Evolutionary conservation across 2,113 vertebrate genomes (phyloP), one percentile per base, ranked within the genome.

Genomic region (Aldabrachelys gigantea): DNA sequence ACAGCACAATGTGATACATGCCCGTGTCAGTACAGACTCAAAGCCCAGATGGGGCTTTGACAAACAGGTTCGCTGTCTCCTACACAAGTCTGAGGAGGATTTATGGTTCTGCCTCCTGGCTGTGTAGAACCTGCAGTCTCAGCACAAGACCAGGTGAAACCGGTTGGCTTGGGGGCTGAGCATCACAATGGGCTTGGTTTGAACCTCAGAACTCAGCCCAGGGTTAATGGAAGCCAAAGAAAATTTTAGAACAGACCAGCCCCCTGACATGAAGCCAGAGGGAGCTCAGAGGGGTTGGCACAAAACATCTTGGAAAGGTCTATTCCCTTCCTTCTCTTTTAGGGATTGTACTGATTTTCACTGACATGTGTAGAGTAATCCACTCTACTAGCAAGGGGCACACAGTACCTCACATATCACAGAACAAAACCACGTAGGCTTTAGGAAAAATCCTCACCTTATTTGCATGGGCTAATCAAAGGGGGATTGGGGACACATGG

Each of bases 1-100:
- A 16, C 31, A 82, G 38, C 11, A 11, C 9, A 59, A 87, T 14
- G 2, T 0, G 78, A 62, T 0, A 4, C 0, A 38, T 25, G 31
- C 8, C 87, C 27, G 52, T 22, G 38, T 1, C n/a, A 75, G 0
- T 3, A 59, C 24, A 38, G 22, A 31, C 12, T 65, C 59, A 7
- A 50, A 62, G 76, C 80, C 78, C 85, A 31, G 41, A 80, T 85
- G 44, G 1, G 4, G 52, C 41, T 53, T 27, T 1, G 24, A 17
- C 24, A 35, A 10, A 53, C 52, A 53, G 52, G 2, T 38, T 69
- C 59, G 54, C 35, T 1, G 7, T 19, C 27, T 9, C 49, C 27
- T 49, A 14, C 1, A 1, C 13, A 4, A 41, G n/a, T 29, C 22
- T 44, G 79, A 38, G 75, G 41, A 38, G 3, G 19, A 10, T 38